A percentile compares a stretch with the other conserved stretches of the same genome.
These are phyloP conservation scores for Drosophila grimshawi DNA, from an alignment of 1,140 invertebrate genomes.

Conservation along the genomic window DNA sequence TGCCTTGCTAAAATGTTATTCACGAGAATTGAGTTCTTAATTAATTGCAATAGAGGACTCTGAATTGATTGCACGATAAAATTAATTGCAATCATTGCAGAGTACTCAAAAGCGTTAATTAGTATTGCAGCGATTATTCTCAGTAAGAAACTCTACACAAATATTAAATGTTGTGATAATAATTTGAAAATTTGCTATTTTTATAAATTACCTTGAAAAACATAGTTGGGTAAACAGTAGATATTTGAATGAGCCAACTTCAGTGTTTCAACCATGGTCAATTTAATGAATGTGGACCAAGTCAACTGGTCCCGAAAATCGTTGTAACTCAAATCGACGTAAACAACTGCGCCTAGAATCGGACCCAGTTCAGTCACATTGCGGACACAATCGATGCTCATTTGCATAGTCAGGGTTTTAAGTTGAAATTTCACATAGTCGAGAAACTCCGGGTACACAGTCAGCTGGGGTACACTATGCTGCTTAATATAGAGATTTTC, in stretches of 20 bases:
- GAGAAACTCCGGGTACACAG: constrained; percentile 47
- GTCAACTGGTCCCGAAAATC: constrained; percentile 42
- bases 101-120: too few species aligned
- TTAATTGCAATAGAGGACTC: too few species aligned
- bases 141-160: too few species aligned
- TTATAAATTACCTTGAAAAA: constrained; percentile 51
- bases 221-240: constrained; percentile 47
- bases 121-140: too few species aligned
- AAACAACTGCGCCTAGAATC: constrained; percentile 36
- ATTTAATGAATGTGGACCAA: constrained; percentile 47
- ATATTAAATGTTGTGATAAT: too few species aligned
- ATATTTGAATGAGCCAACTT: constrained; percentile 64
- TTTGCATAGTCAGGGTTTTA: constrained; percentile 39
- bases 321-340: constrained; percentile 65
- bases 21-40: too few species aligned
- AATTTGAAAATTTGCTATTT: too few species aligned
- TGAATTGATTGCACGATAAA: too few species aligned
- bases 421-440: constrained; percentile 59
- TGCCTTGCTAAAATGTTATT: too few species aligned
- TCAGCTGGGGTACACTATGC: constrained; percentile 32
- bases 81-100: too few species aligned
- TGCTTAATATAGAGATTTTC: constrained; percentile 43
- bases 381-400: constrained; percentile 39
- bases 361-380: constrained; percentile 62
- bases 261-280: constrained; percentile 55